Conservation (phyloP, 2,888 invertebrate species). For the Barypeithes pellucidus region DNA sequence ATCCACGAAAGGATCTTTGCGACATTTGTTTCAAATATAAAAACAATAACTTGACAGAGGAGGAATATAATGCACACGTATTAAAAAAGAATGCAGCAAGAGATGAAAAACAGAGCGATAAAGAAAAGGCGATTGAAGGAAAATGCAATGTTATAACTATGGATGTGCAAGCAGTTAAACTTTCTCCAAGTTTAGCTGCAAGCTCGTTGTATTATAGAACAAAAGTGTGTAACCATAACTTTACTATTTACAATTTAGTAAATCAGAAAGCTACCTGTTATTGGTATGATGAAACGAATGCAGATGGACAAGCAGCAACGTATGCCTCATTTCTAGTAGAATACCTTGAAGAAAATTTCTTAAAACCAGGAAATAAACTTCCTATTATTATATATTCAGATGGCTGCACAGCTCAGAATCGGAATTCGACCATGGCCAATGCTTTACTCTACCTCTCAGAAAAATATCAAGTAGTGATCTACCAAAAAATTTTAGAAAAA, state of each 20-base stretch:
- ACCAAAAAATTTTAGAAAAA: constrained; percentile 53
- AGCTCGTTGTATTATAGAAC: constrained; percentile 59
- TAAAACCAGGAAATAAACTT: constrained; percentile 22
- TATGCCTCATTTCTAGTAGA: constrained; percentile 5
- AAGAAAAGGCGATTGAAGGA: constrained; percentile 9
- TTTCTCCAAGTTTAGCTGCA: constrained; percentile 52
- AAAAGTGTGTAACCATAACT: constrained; percentile 61
- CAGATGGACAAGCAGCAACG: constrained; percentile 18
- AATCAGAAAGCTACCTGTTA: constrained; percentile 56
- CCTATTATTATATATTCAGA: constrained; percentile 55
- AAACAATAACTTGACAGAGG: constrained; percentile 13
- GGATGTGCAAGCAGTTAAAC: constrained; percentile 28
- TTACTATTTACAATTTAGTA: constrained; percentile 58
- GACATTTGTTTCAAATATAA: constrained; percentile 28
- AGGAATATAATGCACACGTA: constrained; percentile 13
- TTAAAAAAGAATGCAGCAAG: constrained; percentile 7
- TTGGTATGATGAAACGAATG: constrained; percentile 54
- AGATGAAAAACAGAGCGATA: constrained; percentile 19
- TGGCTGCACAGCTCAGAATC: constrained; percentile 57
- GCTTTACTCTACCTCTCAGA: constrained; percentile 46
- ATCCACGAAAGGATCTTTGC: constrained; percentile 17
- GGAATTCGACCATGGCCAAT: constrained; percentile 53
- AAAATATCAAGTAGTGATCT: constrained; percentile 33
- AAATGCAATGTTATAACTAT: constrained; percentile 25
- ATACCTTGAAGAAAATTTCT: neutral